Base-by-base conservation (phyloP, 2,888 invertebrate genomes). In the Heliothis peltigera region DNA sequence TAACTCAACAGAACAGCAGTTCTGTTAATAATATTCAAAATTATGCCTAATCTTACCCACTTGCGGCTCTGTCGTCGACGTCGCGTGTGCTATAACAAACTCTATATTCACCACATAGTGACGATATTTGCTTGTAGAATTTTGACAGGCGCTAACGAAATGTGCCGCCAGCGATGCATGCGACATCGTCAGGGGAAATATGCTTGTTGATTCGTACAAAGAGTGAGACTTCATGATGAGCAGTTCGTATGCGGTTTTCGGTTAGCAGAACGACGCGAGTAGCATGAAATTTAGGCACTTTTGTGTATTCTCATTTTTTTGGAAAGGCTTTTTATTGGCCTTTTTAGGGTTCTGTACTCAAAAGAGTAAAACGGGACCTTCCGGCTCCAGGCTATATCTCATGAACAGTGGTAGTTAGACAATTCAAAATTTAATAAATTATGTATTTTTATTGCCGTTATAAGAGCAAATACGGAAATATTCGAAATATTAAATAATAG, bases 131-230 rank as follows among this genome's bases (percentile, higher is more conserved):
- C 54, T 46, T 76, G 70, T 51, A 69, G 52, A 67, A 65, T 68
- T 80, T 69, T 53, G 69, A 73, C 70, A 53, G 58, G 53, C 19
- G 42, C 39, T 65, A 71, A 64, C 73, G 46, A 63, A 76, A 79
- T 74, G 67, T 62, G 59, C 48, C 49, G 19, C 57, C 54, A 75
- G 68, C 70, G 57, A 54, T 62, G 64, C 57, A 54, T 62, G 62
- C 51, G 18, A 48, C 42, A 54, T 68, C 70, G 80, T 49, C 81
- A 63, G 57, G 83, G 84, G 84, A 84, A 84, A 83, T 83, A 79
- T 75, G 74, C 69, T 79, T 71, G 74, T 70, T 74, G 81, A 81
- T 79, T 77, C 57, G 48, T 62, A 76, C 64, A 63, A 74, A 76
- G 77, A 80, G 75, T 59, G 70, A 65, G 75, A 60, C 64, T 69